Evolutionary conservation across 2,797 vertebrate genomes (phyloP), one percentile per base, ranked within the genome.

Genomic region (Strix occidentalis): DNA sequence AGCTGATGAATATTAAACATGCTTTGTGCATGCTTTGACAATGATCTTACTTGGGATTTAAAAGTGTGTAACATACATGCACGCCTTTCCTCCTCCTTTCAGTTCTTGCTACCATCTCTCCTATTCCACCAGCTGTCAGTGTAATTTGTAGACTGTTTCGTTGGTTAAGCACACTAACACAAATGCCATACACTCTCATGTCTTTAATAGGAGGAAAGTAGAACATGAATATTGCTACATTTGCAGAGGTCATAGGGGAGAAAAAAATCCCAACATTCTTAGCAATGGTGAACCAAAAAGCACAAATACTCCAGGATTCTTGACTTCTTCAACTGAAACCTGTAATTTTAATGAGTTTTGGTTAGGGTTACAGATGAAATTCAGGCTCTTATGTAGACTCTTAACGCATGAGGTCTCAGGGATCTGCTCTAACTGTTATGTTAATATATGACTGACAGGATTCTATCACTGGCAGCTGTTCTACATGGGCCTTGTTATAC

Each of bases 361-460:
- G n/a, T 87, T 72, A 70, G 20, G 31, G 8, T 53, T 88, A 69
- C 37, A 80, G 69, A 77, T 61, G 14, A 84, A 79, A 68, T 78
- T 89, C 23, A 50, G 37, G 9, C 64, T 81, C 50, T 89, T 28
- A 82, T 89, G 18, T 14, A 81, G 33, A 75, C 87, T 61, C 45
- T 57, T 77, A 86, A 66, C 0, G 3, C 45, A 53, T 39, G 39
- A 85, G 33, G 84, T 80, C 48, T 41, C 50, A 74, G 57, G 35
- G 51, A 93, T 64, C 6, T 23, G 9, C 43, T 91, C 46, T 94
- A 82, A 63, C 64, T 64, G 46, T 82, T 88, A 48, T 39, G 90
- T 91, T 90, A 96, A 92, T 88, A 66, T 69, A 88, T 71, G 82
- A 95, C 93, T 90, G 92, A 95, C 78, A 93, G 41, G 84, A 95